Conservation (phyloP, 37 sponge, comb jelly and placozoan species). For the Crambe crambe region DNA sequence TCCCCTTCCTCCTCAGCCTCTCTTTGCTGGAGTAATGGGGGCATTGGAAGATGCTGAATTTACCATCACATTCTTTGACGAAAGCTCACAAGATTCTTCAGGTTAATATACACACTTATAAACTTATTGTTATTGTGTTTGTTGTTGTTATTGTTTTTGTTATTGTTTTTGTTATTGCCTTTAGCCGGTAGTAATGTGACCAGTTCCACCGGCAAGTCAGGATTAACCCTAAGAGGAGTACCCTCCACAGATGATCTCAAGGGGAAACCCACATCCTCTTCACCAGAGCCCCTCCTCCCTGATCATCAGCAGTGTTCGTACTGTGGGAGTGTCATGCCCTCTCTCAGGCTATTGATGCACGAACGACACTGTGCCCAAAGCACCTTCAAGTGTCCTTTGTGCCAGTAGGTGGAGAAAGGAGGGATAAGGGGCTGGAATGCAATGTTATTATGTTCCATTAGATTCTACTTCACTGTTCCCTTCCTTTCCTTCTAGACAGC, state of each 20-base stretch:
- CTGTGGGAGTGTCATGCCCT: conserved; percentile 66
- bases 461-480: too few species aligned
- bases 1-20: conserved; percentile 28
- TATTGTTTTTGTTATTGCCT: too few species aligned
- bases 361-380: conserved; percentile 71
- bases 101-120: too few species aligned
- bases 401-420: conserved; percentile 36
- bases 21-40: conserved; percentile 68
- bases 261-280: conserved; percentile 1
- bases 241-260: background rate
- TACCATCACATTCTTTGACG: conserved; percentile 37
- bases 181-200: too few species aligned
- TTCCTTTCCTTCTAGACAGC: too few species aligned
- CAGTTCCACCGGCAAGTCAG: background rate
- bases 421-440: too few species aligned
- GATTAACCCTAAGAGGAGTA: background rate
- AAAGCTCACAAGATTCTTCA: conserved; percentile 1
- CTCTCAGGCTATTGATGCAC: conserved; percentile 67
- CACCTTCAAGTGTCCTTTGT: conserved; percentile 67
- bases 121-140: too few species aligned
- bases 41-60: conserved; percentile 61
- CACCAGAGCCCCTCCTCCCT: conserved; percentile 22
- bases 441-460: too few species aligned
- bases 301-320: conserved; percentile 55
- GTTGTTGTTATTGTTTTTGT: too few species aligned